A percentile compares a stretch with the other conserved stretches of the same genome.
phyloP scores from a whole-genome alignment of 2,888 invertebrate species.

The Megastigmus dorsalis region DNA sequence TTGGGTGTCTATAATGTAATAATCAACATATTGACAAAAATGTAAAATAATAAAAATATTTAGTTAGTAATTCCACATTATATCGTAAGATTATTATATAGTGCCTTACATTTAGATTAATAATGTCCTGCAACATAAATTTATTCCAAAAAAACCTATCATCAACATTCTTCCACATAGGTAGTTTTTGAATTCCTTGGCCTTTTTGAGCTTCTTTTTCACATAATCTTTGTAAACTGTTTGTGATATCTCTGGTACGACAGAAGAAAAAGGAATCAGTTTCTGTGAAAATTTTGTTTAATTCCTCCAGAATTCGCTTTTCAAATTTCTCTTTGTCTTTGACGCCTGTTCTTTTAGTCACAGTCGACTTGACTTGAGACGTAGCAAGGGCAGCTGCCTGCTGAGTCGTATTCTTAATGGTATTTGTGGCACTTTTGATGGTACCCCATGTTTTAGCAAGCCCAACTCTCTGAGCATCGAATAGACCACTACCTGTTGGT shows the following conservation, averaged over 20 bases:
- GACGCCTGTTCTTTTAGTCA: slow-evolving; percentile 78
- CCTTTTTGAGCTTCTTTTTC: slow-evolving; percentile 77
- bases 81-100: neutral
- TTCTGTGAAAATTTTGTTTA: slow-evolving; percentile 94
- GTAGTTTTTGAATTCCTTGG: slow-evolving; percentile 73
- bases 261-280: slow-evolving; percentile 96
- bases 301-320: slow-evolving; percentile 89
- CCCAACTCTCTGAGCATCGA: slow-evolving; percentile 77
- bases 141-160: slow-evolving; percentile 99
- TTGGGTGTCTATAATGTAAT: slow-evolving; percentile 74
- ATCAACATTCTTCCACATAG: slow-evolving; percentile 87
- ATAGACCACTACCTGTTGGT: slow-evolving; percentile 62
- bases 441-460: slow-evolving; percentile 93
- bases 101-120: slow-evolving; percentile 81
- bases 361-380: slow-evolving; percentile 82
- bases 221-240: slow-evolving; percentile 87
- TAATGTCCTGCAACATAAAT: slow-evolving; percentile 89
- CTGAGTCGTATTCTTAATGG: slow-evolving; percentile 91
- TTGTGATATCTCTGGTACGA: slow-evolving; percentile 90
- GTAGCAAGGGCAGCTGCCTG: slow-evolving; percentile 90
- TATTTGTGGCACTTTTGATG: slow-evolving; percentile 90
- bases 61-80: neutral
- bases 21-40: slow-evolving; percentile 13
- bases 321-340: slow-evolving; percentile 87
- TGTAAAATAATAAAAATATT: too few species aligned